Percentiles rank a stretch among this genome's conserved stretches.
phyloP scores from a whole-genome alignment of 2,888 invertebrate species.

The Nomada fabriciana region DNA sequence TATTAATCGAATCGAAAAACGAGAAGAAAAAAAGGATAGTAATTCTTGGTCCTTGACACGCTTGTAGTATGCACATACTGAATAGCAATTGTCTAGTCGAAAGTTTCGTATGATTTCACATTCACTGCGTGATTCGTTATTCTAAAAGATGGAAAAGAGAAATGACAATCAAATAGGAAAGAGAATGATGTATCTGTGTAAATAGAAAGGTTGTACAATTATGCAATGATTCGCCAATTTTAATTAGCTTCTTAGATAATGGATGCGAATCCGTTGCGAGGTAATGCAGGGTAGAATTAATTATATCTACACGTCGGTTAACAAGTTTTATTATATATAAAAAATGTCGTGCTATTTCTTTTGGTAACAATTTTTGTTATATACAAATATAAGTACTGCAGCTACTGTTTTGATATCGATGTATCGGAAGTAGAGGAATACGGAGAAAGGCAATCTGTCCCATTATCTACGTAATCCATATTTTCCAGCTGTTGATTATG shows the following conservation, averaged over 20 bases:
- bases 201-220: too few species aligned
- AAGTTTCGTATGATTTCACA: slow-evolving; percentile 6
- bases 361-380: too few species aligned
- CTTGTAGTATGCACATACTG: slow-evolving; percentile 51
- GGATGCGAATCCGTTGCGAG: too few species aligned
- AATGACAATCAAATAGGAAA: neutral
- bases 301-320: too few species aligned
- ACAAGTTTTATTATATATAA: too few species aligned
- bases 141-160: neutral
- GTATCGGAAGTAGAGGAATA: neutral
- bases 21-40: slow-evolving; percentile 44
- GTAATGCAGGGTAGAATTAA: too few species aligned
- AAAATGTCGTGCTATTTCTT: too few species aligned
- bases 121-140: neutral
- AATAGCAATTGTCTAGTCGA: slow-evolving; percentile 64
- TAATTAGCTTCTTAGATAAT: too few species aligned
- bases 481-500: neutral
- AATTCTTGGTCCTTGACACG: slow-evolving; percentile 74
- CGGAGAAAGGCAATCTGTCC: neutral
- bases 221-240: too few species aligned
- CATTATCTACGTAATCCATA: neutral
- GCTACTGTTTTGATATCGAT: too few species aligned
- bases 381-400: too few species aligned
- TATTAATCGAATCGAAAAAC: slow-evolving; percentile 21
- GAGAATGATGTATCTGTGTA: neutral